Evolutionary conservation across 37 sponge, comb jelly and placozoan genomes (phyloP).

Genomic region (Ianthella basta): DNA sequence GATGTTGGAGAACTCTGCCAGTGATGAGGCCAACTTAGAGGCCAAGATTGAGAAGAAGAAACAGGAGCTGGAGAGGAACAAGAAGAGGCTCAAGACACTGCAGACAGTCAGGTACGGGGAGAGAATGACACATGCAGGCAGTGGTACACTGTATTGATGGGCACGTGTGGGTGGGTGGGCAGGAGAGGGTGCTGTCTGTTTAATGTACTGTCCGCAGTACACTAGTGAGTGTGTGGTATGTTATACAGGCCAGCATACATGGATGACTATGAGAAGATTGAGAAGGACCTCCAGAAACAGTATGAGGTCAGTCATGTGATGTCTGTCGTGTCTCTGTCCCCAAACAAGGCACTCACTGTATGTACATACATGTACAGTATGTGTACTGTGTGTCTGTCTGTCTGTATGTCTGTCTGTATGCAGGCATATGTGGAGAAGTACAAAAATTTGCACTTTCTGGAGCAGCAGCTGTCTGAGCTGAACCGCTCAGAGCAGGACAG

Average conservation of each 20-base stretch:
- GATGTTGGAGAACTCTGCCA: constrained; percentile 85
- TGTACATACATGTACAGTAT: too few relatives aligned
- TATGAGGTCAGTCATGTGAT: constrained; percentile 56
- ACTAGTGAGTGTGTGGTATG: not conserved
- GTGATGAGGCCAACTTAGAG: constrained; percentile 91
- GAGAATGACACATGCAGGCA: too few relatives aligned
- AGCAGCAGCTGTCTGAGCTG: constrained; percentile 86
- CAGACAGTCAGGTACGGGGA: constrained; percentile 78
- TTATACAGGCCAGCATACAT: constrained; percentile 90
- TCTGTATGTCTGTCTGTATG: constrained; percentile 6
- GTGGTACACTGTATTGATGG: too few relatives aligned
- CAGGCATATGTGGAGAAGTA: constrained; percentile 89
- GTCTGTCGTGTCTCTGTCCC: not conserved
- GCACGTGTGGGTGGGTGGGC: not conserved
- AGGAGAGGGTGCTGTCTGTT: not conserved
- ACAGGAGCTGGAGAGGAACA: constrained; percentile 92
- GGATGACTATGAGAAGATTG: constrained; percentile 97
- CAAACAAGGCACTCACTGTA: not conserved
- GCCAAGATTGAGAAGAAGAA: constrained; percentile 96
- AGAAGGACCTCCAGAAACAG: constrained; percentile 81
- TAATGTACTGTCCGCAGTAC: not conserved
- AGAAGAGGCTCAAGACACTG: constrained; percentile 88
- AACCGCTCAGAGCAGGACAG: constrained; percentile 79
- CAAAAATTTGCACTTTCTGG: constrained; percentile 88
- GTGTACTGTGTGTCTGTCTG: not conserved